Conservation (phyloP, 2,888 invertebrate genomes). For the Protula sp. region DNA sequence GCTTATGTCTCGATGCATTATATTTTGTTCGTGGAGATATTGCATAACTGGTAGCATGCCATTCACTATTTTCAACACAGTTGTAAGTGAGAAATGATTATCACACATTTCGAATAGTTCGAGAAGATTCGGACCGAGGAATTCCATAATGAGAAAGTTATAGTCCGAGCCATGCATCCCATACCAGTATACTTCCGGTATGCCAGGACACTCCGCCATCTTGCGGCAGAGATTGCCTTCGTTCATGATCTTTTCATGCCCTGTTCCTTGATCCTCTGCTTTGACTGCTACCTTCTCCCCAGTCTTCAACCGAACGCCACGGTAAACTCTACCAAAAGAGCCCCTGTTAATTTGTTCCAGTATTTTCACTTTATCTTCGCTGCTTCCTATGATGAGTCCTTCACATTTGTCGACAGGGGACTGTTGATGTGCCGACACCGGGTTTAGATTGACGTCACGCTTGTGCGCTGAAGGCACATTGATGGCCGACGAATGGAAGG, state of each 20-base stretch:
- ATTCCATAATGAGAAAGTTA: slow-evolving; percentile 17
- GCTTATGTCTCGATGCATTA: slow-evolving; percentile 88
- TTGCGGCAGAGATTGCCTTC: slow-evolving; percentile 22
- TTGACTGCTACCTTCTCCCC: slow-evolving; percentile 18
- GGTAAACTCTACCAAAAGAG: slow-evolving; percentile 22
- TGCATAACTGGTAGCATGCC: slow-evolving; percentile 56
- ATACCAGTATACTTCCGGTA: slow-evolving; percentile 20
- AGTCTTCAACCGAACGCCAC: slow-evolving; percentile 5
- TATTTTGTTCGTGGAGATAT: slow-evolving; percentile 92
- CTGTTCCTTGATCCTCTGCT: slow-evolving; percentile 13
- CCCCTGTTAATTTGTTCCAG: slow-evolving; percentile 16
- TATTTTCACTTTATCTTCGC: slow-evolving; percentile 11
- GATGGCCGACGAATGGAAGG: no score
- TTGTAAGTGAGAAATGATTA: slow-evolving; percentile 14
- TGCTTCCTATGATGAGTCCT: neutral
- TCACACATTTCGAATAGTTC: slow-evolving; percentile 10
- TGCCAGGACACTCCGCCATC: slow-evolving; percentile 14
- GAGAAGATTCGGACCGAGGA: slow-evolving; percentile 18
- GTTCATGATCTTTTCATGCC: slow-evolving; percentile 12
- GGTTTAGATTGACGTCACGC: no score
- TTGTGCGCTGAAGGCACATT: no score
- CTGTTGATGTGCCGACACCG: no score
- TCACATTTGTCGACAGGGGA: no score
- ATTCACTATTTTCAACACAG: slow-evolving; percentile 15
- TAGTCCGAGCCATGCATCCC: slow-evolving; percentile 17